phyloP scores from a whole-genome alignment of 2,113 vertebrate species.

The Mormyrus lacerda region DNA sequence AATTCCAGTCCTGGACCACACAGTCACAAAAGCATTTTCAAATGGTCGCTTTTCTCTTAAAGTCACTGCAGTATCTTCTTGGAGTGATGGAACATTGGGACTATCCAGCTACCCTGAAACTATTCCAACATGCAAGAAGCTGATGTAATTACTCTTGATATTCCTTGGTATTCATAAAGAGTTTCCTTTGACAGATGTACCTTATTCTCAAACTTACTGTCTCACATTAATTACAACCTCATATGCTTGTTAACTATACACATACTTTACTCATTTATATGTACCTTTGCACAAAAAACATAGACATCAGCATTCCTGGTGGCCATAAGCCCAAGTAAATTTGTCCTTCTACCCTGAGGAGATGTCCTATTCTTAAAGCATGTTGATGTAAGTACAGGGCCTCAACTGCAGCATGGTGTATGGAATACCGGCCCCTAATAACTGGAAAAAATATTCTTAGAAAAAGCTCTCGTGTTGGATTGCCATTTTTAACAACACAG shows the following conservation, averaged over 20 bases:
- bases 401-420: background rate
- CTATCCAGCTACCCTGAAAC: background rate
- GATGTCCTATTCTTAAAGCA: background rate
- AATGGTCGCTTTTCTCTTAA: background rate
- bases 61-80: background rate
- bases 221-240: background rate
- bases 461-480: background rate
- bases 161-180: background rate
- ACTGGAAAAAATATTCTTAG: background rate
- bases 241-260: background rate
- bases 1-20: background rate
- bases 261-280: background rate
- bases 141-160: background rate
- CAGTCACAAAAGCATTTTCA: background rate
- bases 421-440: background rate
- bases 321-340: background rate
- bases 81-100: background rate
- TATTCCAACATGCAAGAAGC: background rate
- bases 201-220: background rate
- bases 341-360: background rate
- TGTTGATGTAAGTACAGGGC: background rate
- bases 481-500: background rate
- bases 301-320: background rate
- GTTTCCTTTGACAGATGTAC: background rate
- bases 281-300: background rate